Conservation (phyloP, 2,797 vertebrate genomes). For the Lutjanus argentimaculatus region DNA sequence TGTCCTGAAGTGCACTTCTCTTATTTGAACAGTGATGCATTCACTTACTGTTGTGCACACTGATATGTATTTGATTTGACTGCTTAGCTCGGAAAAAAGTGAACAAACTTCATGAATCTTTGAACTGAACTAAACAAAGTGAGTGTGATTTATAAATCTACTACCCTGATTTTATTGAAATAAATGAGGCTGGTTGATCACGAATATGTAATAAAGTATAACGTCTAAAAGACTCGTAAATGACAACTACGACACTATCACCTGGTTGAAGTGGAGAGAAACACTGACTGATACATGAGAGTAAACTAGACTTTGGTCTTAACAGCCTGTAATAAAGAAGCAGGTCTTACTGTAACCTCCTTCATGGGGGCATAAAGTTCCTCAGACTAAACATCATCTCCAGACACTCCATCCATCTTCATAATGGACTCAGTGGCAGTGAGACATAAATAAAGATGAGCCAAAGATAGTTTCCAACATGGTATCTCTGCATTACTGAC, state of each 20-base stretch:
- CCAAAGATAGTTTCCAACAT: conserved; percentile 29
- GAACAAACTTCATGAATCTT: not conserved
- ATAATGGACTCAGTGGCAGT: not conserved
- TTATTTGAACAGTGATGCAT: not conserved
- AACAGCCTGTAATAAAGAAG: not conserved
- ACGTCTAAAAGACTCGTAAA: too few species aligned
- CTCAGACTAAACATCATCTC: conserved; percentile 32
- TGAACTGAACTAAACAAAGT: not conserved
- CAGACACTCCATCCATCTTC: conserved; percentile 4
- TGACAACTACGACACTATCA: not conserved
- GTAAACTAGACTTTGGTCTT: not conserved
- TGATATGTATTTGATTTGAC: not conserved
- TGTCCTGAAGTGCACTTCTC: too few species aligned
- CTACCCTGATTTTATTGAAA: too few species aligned
- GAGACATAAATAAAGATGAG: conserved; percentile 25
- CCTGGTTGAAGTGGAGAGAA: not conserved
- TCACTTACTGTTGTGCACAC: not conserved
- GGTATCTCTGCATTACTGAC: not conserved
- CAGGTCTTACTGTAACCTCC: accelerated
- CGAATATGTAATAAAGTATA: too few species aligned
- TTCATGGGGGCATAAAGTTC: not conserved
- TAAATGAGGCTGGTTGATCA: too few species aligned
- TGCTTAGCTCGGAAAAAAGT: too few species aligned
- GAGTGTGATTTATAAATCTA: too few species aligned
- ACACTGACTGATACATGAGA: not conserved